Percentiles rank a stretch among this genome's conserved stretches.
Evolutionary conservation across 2,113 vertebrate species (phyloP).

Genomic region (Osmerus eperlanus): DNA sequence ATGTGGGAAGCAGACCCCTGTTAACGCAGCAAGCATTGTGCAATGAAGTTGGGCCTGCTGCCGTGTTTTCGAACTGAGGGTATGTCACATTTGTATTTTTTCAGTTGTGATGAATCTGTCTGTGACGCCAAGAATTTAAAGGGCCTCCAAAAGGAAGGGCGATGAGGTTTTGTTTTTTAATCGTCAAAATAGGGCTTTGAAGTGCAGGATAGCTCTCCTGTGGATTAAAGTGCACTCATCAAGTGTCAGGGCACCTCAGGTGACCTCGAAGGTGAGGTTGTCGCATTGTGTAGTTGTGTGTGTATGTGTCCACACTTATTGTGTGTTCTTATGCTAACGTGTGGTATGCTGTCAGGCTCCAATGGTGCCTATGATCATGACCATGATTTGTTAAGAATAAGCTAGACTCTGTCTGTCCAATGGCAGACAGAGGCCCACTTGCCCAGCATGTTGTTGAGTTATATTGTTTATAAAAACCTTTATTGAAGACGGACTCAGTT

Average conservation of each 20-base stretch:
- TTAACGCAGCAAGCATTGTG: constrained; percentile 27
- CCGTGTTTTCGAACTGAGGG: constrained; percentile 14
- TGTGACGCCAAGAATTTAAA: constrained; percentile 30
- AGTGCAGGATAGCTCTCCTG: constrained; percentile 16
- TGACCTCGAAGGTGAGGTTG: constrained; percentile 1
- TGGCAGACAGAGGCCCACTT: not conserved
- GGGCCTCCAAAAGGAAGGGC: constrained; percentile 6
- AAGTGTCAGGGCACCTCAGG: constrained; percentile 18
- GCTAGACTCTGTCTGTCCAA: too few species aligned
- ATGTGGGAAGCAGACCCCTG: constrained; percentile 19
- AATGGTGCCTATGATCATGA: not conserved
- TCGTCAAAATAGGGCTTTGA: constrained; percentile 27
- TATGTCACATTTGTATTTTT: constrained; percentile 17
- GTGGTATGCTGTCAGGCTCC: not conserved
- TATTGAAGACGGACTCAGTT: not conserved
- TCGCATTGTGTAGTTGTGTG: not conserved
- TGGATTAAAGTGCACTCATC: not conserved
- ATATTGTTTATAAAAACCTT: not conserved
- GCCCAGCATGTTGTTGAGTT: not conserved
- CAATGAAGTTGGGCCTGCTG: constrained; percentile 17
- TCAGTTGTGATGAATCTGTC: constrained; percentile 31
- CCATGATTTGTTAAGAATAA: not conserved
- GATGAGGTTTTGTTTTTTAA: constrained; percentile 8
- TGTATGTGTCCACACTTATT: not conserved
- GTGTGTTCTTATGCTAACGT: not conserved